Evolutionary conservation across 2,113 vertebrate species (phyloP), one percentile per base, ranked within the genome.

Genomic region (Mesembrinibis cayennensis): DNA sequence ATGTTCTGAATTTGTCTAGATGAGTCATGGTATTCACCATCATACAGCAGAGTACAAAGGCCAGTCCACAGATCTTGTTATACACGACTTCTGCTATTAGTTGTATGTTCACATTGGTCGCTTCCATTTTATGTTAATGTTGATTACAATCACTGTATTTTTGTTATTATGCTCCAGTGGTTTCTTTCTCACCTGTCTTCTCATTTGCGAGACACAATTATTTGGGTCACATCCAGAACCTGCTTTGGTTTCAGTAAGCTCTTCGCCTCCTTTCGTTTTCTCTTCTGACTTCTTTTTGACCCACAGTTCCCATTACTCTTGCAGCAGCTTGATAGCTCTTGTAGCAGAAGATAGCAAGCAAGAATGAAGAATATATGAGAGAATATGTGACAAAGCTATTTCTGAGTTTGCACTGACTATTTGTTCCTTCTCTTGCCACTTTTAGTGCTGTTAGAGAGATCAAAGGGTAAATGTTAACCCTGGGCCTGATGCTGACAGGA

Each of bases 381-480:
- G 55, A 56, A 30, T 73, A 76, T 6, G 50, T 59, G 47, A 58
- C 80, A 66, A 67, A 55, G 42, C 20, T 61, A 53, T 87, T 85
- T 93, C 47, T 82, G 58, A 91, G 42, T 66, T 69, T 81, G n/a
- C 30, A 34, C 55, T 73, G 56, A 38, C 26, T 85, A 18, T 89
- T 72, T 92, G n/a, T 91, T 95, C 55, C 27, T 93, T 72, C 34
- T 71, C 10, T 74, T 91, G 94, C 69, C 80, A 58, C n/a, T 93
- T 97, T 22, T 44, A 27, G 53, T 29, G 10, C 45, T 73, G 67
- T 55, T 62, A 36, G 55, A 56, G 70, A 93, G 80, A 92, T 89
- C 82, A 72, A 73, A 95, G 82, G 59, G 52, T 73, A 82, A 66
- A 55, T 0, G 9, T 80, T 91, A 94, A 93, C 47, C 42, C 66